A percentile compares a stretch with the other conserved stretches of the same genome.
Evolutionary conservation across 2,797 vertebrate species (phyloP).

Genomic region (Sphenodon punctatus): DNA sequence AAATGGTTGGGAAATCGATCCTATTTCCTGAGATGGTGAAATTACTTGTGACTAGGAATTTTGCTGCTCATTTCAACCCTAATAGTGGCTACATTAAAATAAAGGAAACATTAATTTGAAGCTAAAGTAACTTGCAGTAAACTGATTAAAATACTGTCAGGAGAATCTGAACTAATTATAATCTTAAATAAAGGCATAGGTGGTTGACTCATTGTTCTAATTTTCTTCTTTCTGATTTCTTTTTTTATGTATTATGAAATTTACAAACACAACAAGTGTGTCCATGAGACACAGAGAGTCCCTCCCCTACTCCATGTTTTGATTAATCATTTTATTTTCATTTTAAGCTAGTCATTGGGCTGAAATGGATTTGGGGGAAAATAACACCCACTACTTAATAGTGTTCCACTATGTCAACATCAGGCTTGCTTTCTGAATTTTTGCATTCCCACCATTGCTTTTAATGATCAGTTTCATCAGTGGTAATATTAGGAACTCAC

Average conservation of each 20-base stretch:
- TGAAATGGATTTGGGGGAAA: background rate
- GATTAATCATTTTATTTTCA: no score
- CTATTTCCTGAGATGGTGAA: no score
- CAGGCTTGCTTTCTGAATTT: background rate
- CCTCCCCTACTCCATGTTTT: no score
- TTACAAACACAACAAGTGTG: background rate
- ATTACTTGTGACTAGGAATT: no score
- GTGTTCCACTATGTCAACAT: background rate
- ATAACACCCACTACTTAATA: background rate
- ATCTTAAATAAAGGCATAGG: background rate
- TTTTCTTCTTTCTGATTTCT: background rate
- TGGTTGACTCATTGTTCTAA: background rate
- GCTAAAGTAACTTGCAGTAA: background rate
- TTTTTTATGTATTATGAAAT: background rate
- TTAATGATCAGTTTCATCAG: background rate
- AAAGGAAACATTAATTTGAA: background rate
- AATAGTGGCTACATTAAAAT: background rate
- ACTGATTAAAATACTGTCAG: background rate
- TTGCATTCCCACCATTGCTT: background rate
- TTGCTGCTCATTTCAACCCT: no score
- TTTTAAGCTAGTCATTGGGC: background rate
- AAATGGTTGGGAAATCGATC: no score
- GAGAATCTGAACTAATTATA: background rate
- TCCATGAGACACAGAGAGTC: no score
- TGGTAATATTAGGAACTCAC: background rate